Evolutionary conservation across 2,113 vertebrate species (phyloP), one percentile per base, ranked within the genome.

Genomic region (Axis porcinus): DNA sequence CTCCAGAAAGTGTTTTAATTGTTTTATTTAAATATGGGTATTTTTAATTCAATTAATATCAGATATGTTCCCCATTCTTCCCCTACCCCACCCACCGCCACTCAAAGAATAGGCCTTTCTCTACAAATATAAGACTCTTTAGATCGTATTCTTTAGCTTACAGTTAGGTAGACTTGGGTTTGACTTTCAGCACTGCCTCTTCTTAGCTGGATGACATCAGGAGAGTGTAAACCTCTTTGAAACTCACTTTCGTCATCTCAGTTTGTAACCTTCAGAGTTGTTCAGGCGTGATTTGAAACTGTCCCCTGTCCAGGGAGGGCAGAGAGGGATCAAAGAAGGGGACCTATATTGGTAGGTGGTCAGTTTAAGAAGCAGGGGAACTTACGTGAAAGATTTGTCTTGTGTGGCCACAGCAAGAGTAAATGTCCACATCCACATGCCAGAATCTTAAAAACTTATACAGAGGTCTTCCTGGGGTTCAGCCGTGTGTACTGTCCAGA

Each of bases 1-100:
- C 89, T 97, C 86, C 93, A 89, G 52, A 95, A 97, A 94, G 67
- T 60, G 60, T 67, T 95, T 95, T 97, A 96, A 94, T 84, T 94
- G 82, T 96, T 96, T 97, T 82, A 94, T 82, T 96, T 96, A 78
- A 96, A 74, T 86, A 47, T 57, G 62, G 3, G 6, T 74, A 94
- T 83, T 86, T 98, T 58, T 89, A 91, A 95, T 85, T 97, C 76
- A 96, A 62, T 87, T 67, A 58, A 55, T 96, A 67, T 90, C 47
- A 60, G 43, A 19, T 85, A 76, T 10, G 13, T 54, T 74, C 30
- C 52, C 54, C 57, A 2, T 15, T 50, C 13, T 58, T 25, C 25
- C 25, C 40, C 78, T 21, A 17, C 15, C n/a, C 67, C 12, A 21
- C 19, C 36, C 36, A 70, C 67, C 0, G 1, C 19, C n/a, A 40